phyloP scores from a whole-genome alignment of 2,113 vertebrate genomes.

The Orcinus orca region DNA sequence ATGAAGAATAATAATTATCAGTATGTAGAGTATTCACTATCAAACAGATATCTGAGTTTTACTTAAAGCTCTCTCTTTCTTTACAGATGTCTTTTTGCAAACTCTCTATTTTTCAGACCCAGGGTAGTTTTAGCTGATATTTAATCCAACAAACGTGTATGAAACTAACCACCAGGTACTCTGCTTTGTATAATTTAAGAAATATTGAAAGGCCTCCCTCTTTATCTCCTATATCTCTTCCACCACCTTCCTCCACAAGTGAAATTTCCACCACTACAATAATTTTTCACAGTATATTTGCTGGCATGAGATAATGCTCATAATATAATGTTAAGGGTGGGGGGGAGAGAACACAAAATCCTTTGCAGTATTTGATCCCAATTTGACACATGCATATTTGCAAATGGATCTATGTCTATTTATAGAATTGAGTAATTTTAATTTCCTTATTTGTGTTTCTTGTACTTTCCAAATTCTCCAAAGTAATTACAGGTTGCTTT shows the following conservation, averaged over 20 bases:
- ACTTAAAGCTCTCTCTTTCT: background rate
- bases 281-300: background rate
- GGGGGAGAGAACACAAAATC: background rate
- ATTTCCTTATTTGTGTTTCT: background rate
- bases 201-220: background rate
- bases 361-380: background rate
- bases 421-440: background rate
- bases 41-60: background rate
- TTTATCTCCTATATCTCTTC: background rate
- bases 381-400: background rate
- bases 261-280: background rate
- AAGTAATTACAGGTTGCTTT: background rate
- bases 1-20: background rate
- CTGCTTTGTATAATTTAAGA: background rate
- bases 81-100: background rate
- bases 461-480: background rate
- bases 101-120: background rate
- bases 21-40: background rate
- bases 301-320: background rate
- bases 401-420: background rate
- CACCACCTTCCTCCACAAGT: too few species aligned
- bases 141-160: background rate
- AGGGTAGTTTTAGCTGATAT: background rate
- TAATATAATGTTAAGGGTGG: background rate
- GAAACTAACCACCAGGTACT: background rate